Percentiles rank a stretch among this genome's conserved stretches.
phyloP scores from a whole-genome alignment of 1,140 invertebrate species.

The Drosophila littoralis region DNA sequence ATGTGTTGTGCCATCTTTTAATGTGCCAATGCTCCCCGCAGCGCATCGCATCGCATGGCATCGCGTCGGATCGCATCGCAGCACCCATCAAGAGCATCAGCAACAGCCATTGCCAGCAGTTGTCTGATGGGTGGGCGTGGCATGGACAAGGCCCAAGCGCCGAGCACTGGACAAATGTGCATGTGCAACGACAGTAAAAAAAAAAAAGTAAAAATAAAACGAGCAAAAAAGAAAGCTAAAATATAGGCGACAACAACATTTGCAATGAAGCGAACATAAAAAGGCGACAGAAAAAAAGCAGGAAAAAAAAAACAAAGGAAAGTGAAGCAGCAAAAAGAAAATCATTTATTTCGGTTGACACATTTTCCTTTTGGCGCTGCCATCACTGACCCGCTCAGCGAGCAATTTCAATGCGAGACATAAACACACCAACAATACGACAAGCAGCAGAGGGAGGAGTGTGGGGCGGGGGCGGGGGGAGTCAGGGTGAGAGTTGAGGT shows the following conservation, averaged over 20 bases:
- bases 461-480: neutral
- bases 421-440: constrained; percentile 25
- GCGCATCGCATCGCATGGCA: neutral
- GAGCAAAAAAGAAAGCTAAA: constrained; percentile 27
- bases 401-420: constrained; percentile 53
- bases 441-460: neutral
- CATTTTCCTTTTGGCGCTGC: constrained; percentile 55
- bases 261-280: constrained; percentile 64
- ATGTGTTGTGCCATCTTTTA: constrained; percentile 65
- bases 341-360: constrained; percentile 71
- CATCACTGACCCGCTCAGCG: constrained; percentile 67
- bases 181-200: constrained; percentile 48
- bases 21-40: constrained; percentile 53
- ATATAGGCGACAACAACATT: constrained; percentile 69
- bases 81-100: constrained; percentile 17
- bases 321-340: constrained; percentile 57
- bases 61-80: neutral
- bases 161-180: constrained; percentile 44
- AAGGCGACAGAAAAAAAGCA: constrained; percentile 33
- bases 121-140: constrained; percentile 38
- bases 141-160: constrained; percentile 19
- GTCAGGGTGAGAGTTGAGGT: neutral
- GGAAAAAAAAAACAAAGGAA: constrained; percentile 29
- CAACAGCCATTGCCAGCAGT: constrained; percentile 4
- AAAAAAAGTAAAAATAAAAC: constrained; percentile 22